phyloP scores from a whole-genome alignment of 2,888 invertebrate genomes.

The Ephialtes manifestator region DNA sequence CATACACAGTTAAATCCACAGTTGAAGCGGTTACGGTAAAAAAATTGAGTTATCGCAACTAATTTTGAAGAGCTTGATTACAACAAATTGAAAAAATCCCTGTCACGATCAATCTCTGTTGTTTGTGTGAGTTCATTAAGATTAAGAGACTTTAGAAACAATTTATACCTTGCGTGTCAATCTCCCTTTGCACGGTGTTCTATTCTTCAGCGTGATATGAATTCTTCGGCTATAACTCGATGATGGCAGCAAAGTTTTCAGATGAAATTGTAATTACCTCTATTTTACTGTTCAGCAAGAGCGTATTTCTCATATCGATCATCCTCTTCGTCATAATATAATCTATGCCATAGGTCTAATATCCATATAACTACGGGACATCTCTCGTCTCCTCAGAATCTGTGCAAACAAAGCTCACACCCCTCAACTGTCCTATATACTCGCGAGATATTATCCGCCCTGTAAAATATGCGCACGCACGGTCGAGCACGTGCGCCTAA shows the following conservation, averaged over 20 bases:
- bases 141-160: slow-evolving; percentile 1
- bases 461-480: slow-evolving; percentile 78
- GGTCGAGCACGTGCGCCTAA: slow-evolving; percentile 72
- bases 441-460: slow-evolving; percentile 45
- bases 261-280: neutral
- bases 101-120: no score
- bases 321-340: slow-evolving; percentile 29
- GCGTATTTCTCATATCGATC: neutral
- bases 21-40: no score
- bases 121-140: no score
- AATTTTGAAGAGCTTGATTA: no score
- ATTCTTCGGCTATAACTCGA: neutral
- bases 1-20: no score
- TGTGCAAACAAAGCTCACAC: slow-evolving; percentile 62
- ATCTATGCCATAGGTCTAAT: slow-evolving; percentile 40
- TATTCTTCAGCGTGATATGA: neutral
- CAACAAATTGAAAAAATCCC: no score
- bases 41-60: no score
- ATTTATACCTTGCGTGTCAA: neutral
- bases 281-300: slow-evolving; percentile 23
- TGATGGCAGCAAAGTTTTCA: neutral
- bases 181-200: neutral
- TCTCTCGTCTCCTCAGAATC: slow-evolving; percentile 51
- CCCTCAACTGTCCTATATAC: slow-evolving; percentile 37
- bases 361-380: slow-evolving; percentile 43